These are phyloP conservation scores for Caenorhabditis wallacei DNA, from an alignment of 2,888 invertebrate species.

Conservation along the genomic window DNA sequence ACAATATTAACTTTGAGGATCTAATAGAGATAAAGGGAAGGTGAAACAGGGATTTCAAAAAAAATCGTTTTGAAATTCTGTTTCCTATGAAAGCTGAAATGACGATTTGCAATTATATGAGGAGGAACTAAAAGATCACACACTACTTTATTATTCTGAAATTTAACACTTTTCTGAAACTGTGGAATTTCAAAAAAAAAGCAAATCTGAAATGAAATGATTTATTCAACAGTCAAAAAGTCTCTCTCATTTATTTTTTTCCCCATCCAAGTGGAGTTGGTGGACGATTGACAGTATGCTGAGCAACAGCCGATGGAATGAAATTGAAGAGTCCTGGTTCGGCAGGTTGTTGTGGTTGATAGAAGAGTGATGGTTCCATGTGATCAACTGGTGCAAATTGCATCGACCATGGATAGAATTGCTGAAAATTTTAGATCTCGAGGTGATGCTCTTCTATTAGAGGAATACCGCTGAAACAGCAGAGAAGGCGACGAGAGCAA, in stretches of 20 bases:
- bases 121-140: no score
- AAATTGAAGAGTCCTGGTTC: conserved; percentile 49
- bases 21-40: no score
- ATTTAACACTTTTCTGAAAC: no score
- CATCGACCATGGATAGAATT: conserved; percentile 24
- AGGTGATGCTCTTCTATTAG: not conserved
- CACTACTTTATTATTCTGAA: no score
- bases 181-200: no score
- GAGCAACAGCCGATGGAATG: conserved; percentile 7
- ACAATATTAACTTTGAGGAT: no score
- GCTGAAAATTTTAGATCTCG: conserved; percentile 2
- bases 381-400: conserved; percentile 22
- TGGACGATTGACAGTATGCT: conserved; percentile 23
- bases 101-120: no score
- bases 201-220: not conserved
- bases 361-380: conserved; percentile 29
- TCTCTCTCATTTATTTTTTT: conserved; percentile 22
- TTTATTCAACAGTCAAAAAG: conserved; percentile 8
- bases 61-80: no score
- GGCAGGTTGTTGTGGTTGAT: not conserved
- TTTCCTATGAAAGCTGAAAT: no score
- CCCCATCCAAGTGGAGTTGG: conserved; percentile 48
- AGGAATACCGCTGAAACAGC: conserved; percentile 11
- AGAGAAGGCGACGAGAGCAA: conserved; percentile 1
- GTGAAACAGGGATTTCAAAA: no score